A percentile compares a stretch with the other conserved stretches of the same genome.
Conservation (phyloP, 2,113 vertebrate genomes). For the Furnarius figulus region DNA sequence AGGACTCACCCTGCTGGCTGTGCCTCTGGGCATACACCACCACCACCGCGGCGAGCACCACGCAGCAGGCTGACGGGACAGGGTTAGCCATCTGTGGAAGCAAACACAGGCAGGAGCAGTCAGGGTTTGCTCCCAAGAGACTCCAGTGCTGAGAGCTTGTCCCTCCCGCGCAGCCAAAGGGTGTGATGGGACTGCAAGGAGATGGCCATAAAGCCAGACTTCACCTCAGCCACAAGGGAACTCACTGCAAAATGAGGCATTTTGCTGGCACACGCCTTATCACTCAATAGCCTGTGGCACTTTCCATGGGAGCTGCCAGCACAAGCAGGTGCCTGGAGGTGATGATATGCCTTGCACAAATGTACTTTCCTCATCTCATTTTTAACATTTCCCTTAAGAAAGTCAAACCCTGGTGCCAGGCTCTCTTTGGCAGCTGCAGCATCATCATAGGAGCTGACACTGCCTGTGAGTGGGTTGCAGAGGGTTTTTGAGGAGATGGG, state of each 20-base stretch:
- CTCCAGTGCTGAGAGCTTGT: rapidly evolving
- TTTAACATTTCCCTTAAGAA: background rate
- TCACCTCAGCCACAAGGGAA: background rate
- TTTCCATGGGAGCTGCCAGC: background rate
- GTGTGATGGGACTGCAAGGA: rapidly evolving
- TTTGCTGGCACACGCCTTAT: rapidly evolving
- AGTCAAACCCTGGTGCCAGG: background rate
- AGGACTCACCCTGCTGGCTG: conserved; percentile 89
- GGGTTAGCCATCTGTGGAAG: conserved; percentile 92
- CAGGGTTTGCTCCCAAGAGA: background rate
- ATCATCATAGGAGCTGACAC: background rate
- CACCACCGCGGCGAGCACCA: conserved; percentile 87
- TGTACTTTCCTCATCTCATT: background rate
- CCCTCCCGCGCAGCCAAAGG: rapidly evolving
- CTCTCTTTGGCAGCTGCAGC: background rate
- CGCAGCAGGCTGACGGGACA: conserved; percentile 88
- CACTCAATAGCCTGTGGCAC: background rate
- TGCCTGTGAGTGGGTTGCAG: background rate
- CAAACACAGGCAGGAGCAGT: conserved; percentile 57
- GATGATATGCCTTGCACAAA: background rate
- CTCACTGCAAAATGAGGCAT: background rate
- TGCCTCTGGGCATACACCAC: conserved; percentile 92
- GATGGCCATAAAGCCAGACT: background rate
- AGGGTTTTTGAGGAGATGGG: background rate
- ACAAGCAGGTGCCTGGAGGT: background rate